Conservation (phyloP, 2,113 vertebrate species). For the Centrocercus urophasianus region DNA sequence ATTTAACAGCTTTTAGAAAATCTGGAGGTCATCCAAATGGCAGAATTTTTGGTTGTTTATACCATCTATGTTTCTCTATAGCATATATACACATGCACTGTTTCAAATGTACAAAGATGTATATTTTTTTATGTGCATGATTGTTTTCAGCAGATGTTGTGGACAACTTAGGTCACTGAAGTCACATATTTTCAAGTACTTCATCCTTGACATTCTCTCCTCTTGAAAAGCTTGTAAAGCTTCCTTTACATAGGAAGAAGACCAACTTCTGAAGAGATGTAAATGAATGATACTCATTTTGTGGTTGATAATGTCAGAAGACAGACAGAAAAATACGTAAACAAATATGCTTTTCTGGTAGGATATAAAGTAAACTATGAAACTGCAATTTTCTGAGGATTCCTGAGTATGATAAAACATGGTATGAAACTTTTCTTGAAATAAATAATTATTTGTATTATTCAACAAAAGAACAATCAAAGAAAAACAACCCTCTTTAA, state of each 20-base stretch:
- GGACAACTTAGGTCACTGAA: neutral
- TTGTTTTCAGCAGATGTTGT: neutral
- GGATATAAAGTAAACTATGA: neutral
- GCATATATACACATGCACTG: neutral
- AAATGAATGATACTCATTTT: neutral
- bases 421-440: neutral
- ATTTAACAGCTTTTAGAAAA: neutral
- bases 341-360: neutral
- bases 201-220: neutral
- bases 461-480: neutral
- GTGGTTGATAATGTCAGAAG: neutral
- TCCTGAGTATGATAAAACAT: neutral
- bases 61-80: neutral
- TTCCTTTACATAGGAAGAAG: neutral
- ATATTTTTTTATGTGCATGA: neutral
- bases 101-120: neutral
- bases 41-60: neutral
- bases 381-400: neutral
- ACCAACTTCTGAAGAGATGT: neutral
- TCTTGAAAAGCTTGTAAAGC: neutral
- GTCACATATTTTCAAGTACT: neutral
- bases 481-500: neutral
- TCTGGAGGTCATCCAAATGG: neutral
- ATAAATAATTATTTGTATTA: neutral
- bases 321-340: neutral